Conservation (phyloP, 2,113 vertebrate species). For the Gopherus flavomarginatus region DNA sequence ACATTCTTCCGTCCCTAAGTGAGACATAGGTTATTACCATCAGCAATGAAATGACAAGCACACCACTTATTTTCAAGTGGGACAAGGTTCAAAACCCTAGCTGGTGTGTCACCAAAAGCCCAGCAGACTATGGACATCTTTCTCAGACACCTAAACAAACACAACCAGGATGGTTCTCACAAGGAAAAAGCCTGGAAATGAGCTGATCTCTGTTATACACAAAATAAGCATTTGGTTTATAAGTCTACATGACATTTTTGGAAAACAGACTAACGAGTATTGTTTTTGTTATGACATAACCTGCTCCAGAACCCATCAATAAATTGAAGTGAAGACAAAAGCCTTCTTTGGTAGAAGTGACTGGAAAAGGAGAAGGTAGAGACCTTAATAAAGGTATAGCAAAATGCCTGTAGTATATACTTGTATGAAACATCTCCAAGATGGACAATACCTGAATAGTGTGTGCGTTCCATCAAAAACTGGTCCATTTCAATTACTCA, state of each 20-base stretch:
- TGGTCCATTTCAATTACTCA: no score
- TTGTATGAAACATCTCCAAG: background rate
- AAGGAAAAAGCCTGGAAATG: background rate
- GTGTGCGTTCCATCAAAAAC: no score
- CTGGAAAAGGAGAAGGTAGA: background rate
- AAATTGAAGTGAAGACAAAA: background rate
- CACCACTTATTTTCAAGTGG: conserved; percentile 12
- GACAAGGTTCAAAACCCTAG: background rate
- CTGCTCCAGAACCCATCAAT: background rate
- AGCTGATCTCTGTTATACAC: background rate
- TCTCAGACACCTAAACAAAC: background rate
- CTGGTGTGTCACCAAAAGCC: conserved; percentile 10
- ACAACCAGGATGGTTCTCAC: background rate
- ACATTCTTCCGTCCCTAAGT: background rate
- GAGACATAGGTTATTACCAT: background rate
- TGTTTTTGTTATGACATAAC: background rate
- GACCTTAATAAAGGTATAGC: background rate
- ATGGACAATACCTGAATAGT: background rate
- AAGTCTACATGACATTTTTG: background rate
- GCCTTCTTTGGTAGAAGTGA: background rate
- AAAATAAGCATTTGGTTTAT: background rate
- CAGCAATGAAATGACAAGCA: background rate
- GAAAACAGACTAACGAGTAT: background rate
- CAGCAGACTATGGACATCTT: conserved; percentile 15
- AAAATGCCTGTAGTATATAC: background rate